phyloP scores from a whole-genome alignment of 2,888 invertebrate species.

The Pandemis cinnamomeana region DNA sequence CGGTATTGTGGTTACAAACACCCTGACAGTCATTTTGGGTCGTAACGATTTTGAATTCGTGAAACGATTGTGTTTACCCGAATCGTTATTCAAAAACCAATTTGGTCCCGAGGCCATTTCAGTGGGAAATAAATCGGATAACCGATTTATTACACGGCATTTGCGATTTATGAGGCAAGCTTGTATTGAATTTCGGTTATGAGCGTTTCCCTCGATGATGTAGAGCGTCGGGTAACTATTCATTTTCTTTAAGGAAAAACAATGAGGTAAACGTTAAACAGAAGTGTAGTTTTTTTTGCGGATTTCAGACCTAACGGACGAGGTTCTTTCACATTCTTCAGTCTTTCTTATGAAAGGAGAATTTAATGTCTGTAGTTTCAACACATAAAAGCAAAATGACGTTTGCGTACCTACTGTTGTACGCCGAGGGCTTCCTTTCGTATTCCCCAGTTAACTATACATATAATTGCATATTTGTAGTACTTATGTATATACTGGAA shows the following conservation, averaged over 20 bases:
- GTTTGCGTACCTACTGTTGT: too few species aligned
- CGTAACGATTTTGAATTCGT: slow-evolving; percentile 3
- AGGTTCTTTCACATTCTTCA: not conserved
- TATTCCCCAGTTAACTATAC: too few species aligned
- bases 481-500: too few species aligned
- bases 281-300: not conserved
- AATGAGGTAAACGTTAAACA: slow-evolving; percentile 23
- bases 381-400: too few species aligned
- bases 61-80: slow-evolving; percentile 54
- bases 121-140: slow-evolving; percentile 66
- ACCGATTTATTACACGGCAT: slow-evolving; percentile 66
- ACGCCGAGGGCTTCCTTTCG: too few species aligned
- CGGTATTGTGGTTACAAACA: not conserved
- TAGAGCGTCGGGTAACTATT: slow-evolving; percentile 26
- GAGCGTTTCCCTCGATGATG: slow-evolving; percentile 47
- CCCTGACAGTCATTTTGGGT: not conserved
- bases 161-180: slow-evolving; percentile 64
- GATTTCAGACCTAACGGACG: not conserved
- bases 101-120: slow-evolving; percentile 74
- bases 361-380: too few species aligned
- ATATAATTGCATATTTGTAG: too few species aligned
- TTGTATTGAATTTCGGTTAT: slow-evolving; percentile 65
- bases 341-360: too few species aligned
- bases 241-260: slow-evolving; percentile 39
- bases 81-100: slow-evolving; percentile 76